Evolutionary conservation across 2,888 invertebrate genomes (phyloP).

Genomic region (Reticulitermes lucifugus): DNA sequence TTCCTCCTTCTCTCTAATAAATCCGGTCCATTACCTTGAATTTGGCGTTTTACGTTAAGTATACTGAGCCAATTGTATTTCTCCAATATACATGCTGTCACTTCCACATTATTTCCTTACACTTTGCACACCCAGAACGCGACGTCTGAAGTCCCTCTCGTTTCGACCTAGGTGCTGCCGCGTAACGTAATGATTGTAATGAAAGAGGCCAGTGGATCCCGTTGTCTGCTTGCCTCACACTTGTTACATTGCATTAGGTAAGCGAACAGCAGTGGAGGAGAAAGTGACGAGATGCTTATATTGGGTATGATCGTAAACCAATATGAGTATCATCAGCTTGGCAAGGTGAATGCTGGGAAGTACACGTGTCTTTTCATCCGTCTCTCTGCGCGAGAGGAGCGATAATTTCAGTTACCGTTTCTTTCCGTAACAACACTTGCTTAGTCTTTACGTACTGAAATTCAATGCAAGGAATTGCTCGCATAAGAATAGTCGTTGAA

Average conservation of each 20-base stretch:
- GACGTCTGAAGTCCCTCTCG: neutral
- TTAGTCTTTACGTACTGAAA: no score
- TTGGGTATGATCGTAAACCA: neutral
- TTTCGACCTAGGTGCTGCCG: neutral
- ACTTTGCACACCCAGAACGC: neutral
- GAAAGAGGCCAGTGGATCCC: neutral
- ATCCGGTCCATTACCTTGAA: no score
- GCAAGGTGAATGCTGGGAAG: neutral
- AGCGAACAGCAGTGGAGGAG: neutral
- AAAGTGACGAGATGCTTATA: neutral
- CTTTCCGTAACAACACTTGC: neutral
- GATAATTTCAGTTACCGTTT: neutral
- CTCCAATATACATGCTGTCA: neutral
- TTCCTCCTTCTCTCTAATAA: no score
- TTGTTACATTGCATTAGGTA: constrained; percentile 9
- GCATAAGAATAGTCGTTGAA: no score
- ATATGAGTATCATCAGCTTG: neutral
- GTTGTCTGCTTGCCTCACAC: neutral
- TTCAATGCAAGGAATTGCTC: no score
- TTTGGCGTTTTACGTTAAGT: neutral
- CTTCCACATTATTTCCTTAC: neutral
- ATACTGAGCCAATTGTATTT: neutral
- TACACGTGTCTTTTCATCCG: neutral
- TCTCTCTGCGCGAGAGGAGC: neutral
- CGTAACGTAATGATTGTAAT: neutral